phyloP scores from a whole-genome alignment of 2,113 vertebrate genomes.

The Natator depressus region DNA sequence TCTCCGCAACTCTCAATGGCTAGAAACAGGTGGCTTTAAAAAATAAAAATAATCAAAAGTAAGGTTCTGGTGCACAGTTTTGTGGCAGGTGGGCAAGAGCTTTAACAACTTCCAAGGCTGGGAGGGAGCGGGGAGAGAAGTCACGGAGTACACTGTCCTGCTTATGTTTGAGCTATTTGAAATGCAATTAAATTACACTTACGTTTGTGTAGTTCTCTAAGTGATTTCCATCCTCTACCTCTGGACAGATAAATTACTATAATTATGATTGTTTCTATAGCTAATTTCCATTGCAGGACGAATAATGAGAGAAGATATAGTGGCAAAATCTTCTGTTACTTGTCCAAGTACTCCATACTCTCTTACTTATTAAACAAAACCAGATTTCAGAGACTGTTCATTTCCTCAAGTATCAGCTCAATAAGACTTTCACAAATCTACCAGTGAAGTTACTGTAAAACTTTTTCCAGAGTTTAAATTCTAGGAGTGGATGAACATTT shows the following conservation, averaged over 20 bases:
- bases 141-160: neutral
- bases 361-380: no score
- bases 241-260: neutral
- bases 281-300: neutral
- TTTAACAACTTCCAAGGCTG: neutral
- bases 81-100: neutral
- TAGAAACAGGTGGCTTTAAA: neutral
- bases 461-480: neutral
- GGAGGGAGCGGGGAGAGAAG: neutral
- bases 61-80: neutral
- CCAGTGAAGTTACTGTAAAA: neutral
- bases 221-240: neutral
- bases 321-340: neutral
- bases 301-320: neutral
- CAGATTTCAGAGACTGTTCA: neutral
- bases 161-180: neutral
- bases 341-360: neutral
- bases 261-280: neutral
- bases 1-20: neutral
- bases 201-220: neutral
- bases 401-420: neutral
- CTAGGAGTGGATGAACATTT: neutral
- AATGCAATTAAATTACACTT: neutral
- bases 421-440: neutral
- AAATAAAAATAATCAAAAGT: neutral